Conservation (phyloP, 2,888 invertebrate genomes). For the Eupithecia inturbata region DNA sequence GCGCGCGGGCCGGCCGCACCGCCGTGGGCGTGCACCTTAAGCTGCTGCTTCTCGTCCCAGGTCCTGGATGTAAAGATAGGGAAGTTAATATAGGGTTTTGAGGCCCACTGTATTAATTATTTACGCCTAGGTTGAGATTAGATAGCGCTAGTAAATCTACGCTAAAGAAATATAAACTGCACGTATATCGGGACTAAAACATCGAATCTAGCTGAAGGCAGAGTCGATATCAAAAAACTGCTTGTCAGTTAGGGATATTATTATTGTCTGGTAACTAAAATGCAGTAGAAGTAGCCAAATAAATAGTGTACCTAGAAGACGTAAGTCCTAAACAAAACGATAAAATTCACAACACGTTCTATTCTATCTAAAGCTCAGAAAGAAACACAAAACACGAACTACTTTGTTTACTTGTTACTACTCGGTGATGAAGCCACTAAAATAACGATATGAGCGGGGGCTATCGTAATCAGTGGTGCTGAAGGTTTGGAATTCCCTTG, state of each 20-base stretch:
- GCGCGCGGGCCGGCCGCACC: conserved; percentile 53
- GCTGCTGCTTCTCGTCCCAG: conserved; percentile 80
- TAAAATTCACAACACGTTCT: neutral
- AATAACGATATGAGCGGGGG: neutral
- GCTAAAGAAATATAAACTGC: neutral
- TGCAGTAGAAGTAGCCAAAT: neutral
- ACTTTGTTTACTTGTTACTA: neutral
- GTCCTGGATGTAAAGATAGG: conserved; percentile 53
- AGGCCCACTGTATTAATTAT: neutral
- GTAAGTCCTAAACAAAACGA: neutral
- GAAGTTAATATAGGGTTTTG: neutral
- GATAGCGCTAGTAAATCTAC: neutral
- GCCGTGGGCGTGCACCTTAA: conserved; percentile 66
- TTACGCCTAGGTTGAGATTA: neutral
- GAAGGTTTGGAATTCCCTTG: neutral
- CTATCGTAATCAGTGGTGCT: neutral
- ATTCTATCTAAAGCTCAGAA: neutral
- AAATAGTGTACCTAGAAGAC: neutral
- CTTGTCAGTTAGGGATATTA: neutral
- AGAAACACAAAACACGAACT: neutral
- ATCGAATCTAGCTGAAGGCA: too few relatives aligned
- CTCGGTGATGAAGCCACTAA: neutral
- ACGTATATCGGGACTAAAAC: too few relatives aligned
- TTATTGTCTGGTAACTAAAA: neutral
- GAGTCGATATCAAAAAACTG: too few relatives aligned